Evolutionary conservation across 2,888 invertebrate species (phyloP).

Genomic region (Luperina nickerlii): DNA sequence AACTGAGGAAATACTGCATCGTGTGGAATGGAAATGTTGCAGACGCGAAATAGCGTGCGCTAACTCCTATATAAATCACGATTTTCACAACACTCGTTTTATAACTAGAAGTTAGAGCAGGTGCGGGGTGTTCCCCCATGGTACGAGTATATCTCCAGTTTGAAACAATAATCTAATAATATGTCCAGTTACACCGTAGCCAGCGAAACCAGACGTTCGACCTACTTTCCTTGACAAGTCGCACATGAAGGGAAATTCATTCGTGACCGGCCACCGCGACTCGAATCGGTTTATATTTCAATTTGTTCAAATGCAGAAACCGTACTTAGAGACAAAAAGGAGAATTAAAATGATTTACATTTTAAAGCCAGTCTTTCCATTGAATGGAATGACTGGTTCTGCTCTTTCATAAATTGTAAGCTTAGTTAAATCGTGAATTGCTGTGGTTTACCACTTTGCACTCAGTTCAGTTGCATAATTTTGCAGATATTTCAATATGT

Average conservation of each 20-base stretch:
- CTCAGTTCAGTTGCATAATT: slow-evolving; percentile 15
- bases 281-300: slow-evolving; percentile 68
- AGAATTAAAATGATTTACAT: slow-evolving; percentile 14
- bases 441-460: not conserved
- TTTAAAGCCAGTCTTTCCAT: slow-evolving; percentile 31
- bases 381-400: slow-evolving; percentile 22
- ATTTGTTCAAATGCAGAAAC: slow-evolving; percentile 61
- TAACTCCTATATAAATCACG: slow-evolving; percentile 61
- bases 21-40: slow-evolving; percentile 44
- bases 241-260: slow-evolving; percentile 84
- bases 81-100: slow-evolving; percentile 51
- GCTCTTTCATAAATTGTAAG: slow-evolving; percentile 21
- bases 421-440: slow-evolving; percentile 24
- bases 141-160: slow-evolving; percentile 62
- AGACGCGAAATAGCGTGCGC: slow-evolving; percentile 43
- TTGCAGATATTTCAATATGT: slow-evolving; percentile 6
- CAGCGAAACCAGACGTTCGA: slow-evolving; percentile 81
- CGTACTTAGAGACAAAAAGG: slow-evolving; percentile 21
- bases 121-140: slow-evolving; percentile 64
- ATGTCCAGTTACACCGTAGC: slow-evolving; percentile 67
- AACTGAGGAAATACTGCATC: slow-evolving; percentile 37
- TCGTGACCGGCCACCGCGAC: slow-evolving; percentile 73
- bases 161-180: slow-evolving; percentile 71
- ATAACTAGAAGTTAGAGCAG: slow-evolving; percentile 66
- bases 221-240: slow-evolving; percentile 85